Conservation (phyloP, 1,140 invertebrate species). For the Stegodyphus dumicola region DNA sequence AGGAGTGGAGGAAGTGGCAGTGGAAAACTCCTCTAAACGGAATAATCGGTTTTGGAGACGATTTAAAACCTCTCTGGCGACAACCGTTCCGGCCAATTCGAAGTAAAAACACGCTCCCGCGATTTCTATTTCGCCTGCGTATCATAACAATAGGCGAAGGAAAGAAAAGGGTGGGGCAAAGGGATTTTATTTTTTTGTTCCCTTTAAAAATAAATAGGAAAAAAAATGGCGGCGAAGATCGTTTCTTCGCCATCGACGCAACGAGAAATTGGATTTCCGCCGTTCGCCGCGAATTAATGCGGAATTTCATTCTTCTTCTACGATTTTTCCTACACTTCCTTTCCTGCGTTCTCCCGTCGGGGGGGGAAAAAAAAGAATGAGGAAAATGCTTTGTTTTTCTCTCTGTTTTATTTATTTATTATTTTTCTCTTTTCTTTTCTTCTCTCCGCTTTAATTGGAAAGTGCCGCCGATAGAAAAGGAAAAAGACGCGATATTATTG, state of each 20-base stretch:
- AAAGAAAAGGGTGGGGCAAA: neutral
- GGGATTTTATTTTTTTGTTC: neutral
- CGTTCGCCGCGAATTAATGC: slow-evolving; percentile 48
- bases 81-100: neutral
- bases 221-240: slow-evolving; percentile 18
- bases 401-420: no score
- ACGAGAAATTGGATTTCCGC: slow-evolving; percentile 39
- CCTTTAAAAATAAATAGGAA: neutral
- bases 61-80: neutral
- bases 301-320: neutral
- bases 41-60: slow-evolving; percentile 44
- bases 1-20: neutral
- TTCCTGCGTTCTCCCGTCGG: no score
- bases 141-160: slow-evolving; percentile 44
- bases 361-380: no score
- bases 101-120: neutral
- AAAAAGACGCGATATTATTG: no score
- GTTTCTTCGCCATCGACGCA: slow-evolving; percentile 22
- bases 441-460: no score
- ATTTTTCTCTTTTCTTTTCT: no score
- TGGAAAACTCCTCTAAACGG: slow-evolving; percentile 12
- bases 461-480: no score
- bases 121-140: slow-evolving; percentile 28
- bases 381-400: no score
- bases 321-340: neutral